These are phyloP conservation scores for Todus mexicanus DNA, from an alignment of 2,797 vertebrate genomes.

Conservation along the genomic window DNA sequence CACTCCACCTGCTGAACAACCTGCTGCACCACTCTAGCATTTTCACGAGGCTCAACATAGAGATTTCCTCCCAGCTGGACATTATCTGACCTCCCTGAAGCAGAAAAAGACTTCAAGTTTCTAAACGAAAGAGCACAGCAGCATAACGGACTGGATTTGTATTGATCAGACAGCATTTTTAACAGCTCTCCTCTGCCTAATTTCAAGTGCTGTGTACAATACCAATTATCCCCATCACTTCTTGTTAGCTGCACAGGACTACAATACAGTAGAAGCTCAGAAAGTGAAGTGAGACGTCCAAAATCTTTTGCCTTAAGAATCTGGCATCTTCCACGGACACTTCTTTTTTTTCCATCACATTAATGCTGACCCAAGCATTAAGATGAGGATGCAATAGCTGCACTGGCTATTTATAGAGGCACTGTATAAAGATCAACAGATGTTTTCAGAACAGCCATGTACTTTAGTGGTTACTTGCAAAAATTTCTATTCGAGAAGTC, in stretches of 20 bases:
- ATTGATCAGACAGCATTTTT: background rate
- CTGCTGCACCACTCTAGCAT: background rate
- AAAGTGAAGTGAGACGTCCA: background rate
- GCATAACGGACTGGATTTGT: background rate
- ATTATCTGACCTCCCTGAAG: background rate
- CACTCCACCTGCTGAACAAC: background rate
- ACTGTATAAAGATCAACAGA: constrained; percentile 11
- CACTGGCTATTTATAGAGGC: background rate
- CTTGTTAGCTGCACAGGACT: background rate
- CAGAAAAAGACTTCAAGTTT: background rate
- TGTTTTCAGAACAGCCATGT: constrained; percentile 31
- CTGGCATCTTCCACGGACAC: background rate
- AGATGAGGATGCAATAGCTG: background rate
- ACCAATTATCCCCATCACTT: background rate
- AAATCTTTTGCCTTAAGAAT: background rate
- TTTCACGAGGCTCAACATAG: background rate
- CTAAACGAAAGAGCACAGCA: background rate
- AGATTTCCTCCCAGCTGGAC: background rate
- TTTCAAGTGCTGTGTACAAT: background rate
- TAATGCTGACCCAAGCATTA: background rate
- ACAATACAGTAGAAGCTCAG: background rate
- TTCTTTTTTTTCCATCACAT: background rate
- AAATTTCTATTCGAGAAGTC: background rate
- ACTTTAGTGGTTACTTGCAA: background rate
- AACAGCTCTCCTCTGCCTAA: background rate